A percentile compares a stretch with the other conserved stretches of the same genome.
These are phyloP conservation scores for Homarus gammarus DNA, from an alignment of 2,888 invertebrate species.

Conservation along the genomic window DNA sequence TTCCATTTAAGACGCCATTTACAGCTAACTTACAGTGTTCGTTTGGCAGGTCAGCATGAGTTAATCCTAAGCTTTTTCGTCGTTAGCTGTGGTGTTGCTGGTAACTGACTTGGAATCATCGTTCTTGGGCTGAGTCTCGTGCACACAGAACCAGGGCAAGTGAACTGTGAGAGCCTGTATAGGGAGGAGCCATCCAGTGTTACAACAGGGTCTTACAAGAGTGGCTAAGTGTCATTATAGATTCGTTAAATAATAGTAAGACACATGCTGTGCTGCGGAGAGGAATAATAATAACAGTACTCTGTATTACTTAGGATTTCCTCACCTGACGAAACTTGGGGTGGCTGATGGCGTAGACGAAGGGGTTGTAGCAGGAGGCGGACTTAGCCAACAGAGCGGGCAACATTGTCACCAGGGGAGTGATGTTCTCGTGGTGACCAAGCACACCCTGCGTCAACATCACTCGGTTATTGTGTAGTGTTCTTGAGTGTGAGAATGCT, in stretches of 20 bases:
- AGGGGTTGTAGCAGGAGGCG: constrained; percentile 78
- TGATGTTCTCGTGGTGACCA: constrained; percentile 58
- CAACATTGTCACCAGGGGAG: constrained; percentile 76
- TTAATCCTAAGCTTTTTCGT: constrained; percentile 41
- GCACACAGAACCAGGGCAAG: constrained; percentile 70
- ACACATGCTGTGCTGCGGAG: background rate
- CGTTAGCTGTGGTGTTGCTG: constrained; percentile 10
- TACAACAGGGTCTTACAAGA: background rate
- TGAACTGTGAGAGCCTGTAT: constrained; percentile 55
- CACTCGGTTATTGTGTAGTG: too few relatives aligned
- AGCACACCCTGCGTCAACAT: constrained; percentile 40
- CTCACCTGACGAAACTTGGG: constrained; percentile 76
- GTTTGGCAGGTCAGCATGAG: background rate
- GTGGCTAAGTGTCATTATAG: too few relatives aligned
- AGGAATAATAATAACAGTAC: background rate
- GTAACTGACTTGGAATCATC: constrained; percentile 24
- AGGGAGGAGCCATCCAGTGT: background rate
- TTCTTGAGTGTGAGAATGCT: too few relatives aligned
- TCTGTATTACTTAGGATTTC: too few relatives aligned
- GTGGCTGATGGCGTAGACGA: constrained; percentile 77
- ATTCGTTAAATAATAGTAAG: too few relatives aligned
- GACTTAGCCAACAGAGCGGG: constrained; percentile 80
- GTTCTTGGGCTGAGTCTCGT: constrained; percentile 19
- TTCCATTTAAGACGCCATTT: background rate
- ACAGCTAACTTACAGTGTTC: background rate